Evolutionary conservation across 2,113 vertebrate species (phyloP), one percentile per base, ranked within the genome.

Genomic region (Brevimyrus niger): DNA sequence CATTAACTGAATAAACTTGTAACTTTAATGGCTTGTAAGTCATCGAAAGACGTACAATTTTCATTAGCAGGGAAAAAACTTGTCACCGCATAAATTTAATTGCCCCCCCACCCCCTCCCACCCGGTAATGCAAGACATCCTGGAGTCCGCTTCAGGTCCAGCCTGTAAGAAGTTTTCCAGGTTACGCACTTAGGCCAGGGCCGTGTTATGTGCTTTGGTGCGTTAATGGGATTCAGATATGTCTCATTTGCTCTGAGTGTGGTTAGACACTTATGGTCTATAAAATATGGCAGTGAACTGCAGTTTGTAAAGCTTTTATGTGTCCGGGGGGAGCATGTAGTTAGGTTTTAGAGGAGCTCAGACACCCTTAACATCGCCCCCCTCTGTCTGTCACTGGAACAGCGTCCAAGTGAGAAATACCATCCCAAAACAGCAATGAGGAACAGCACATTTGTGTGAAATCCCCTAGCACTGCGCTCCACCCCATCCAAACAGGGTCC

Each of bases 261-360:
- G 76, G 90, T 93, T 86, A 89, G 86, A 51, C 58, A 87, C 76
- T 90, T 91, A 91, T 90, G 91, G 91, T 90, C 89, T 93, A 89
- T 93, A 90, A 94, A 93, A 92, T 92, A 92, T 90, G 84, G 91
- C 91, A 89, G 89, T 92, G 92, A 93, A 93, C 92, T 47, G 90
- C 38, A 53, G 69, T 86, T 35, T 69, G 76, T 42, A 0, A 89
- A 91, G 91, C 53, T 90, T 93, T 95, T 92, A 93, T 92, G 90
- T 88, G 91, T 91, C 92, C 89, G 3, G 27, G 65, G 92, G 90
- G 93, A 91, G 80, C 61, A 73, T 89, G 91, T 92, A 92, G 91
- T 76, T 91, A 89, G 76, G 89, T 89, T 94, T 91, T 89, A 91
- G 80, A 90, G 1, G 51, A 46, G n/a, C 42, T 27, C 15, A 55